phyloP scores from a whole-genome alignment of 2,888 invertebrate genomes.

The Odiellus spinosus region DNA sequence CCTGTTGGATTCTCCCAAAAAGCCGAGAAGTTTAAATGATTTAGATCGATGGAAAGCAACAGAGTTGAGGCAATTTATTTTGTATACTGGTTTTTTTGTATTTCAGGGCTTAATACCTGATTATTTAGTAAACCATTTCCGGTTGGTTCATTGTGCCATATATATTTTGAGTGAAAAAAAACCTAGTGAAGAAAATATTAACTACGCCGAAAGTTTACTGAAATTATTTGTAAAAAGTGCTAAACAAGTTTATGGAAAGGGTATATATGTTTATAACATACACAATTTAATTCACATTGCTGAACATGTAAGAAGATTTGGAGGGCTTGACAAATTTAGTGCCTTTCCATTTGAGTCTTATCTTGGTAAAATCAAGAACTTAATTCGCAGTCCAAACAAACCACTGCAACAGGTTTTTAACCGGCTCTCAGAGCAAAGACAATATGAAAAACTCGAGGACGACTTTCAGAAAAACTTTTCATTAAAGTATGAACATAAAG shows the following conservation, averaged over 20 bases:
- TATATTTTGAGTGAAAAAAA: slow-evolving; percentile 14
- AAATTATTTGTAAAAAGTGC: slow-evolving; percentile 18
- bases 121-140: slow-evolving; percentile 19
- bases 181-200: slow-evolving; percentile 1
- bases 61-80: slow-evolving; percentile 22
- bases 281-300: slow-evolving; percentile 22
- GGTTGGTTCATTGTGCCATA: slow-evolving; percentile 17
- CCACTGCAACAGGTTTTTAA: no score
- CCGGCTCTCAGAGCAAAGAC: no score
- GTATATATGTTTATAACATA: slow-evolving; percentile 22
- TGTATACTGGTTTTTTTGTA: slow-evolving; percentile 23
- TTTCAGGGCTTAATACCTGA: slow-evolving; percentile 16
- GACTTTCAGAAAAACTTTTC: no score
- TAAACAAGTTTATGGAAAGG: slow-evolving; percentile 17
- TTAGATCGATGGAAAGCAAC: slow-evolving; percentile 24
- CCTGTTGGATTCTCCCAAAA: slow-evolving; percentile 21
- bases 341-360: slow-evolving; percentile 21
- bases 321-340: slow-evolving; percentile 18
- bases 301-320: slow-evolving; percentile 18
- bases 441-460: no score
- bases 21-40: slow-evolving; percentile 20
- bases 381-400: no score
- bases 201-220: slow-evolving; percentile 19
- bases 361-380: slow-evolving; percentile 19
- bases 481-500: no score